These are phyloP conservation scores for Drosophila baimaii DNA, from an alignment of 1,140 invertebrate genomes.

Conservation along the genomic window DNA sequence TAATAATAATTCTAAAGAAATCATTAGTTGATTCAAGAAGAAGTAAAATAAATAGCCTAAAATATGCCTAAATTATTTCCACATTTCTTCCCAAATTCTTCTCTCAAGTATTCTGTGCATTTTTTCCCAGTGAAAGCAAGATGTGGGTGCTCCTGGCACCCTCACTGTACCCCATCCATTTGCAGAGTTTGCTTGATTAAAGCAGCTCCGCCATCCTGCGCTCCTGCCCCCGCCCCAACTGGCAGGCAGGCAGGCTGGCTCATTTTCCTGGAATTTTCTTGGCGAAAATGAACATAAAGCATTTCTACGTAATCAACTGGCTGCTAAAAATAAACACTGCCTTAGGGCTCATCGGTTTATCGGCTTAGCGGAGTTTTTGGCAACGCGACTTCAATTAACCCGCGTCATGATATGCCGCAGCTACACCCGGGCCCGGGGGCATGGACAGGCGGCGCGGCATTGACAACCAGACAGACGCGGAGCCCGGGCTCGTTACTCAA, in stretches of 20 bases:
- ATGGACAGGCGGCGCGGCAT: constrained; percentile 40
- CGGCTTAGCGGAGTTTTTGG: constrained; percentile 31
- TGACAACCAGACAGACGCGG: constrained; percentile 35
- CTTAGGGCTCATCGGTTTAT: constrained; percentile 32
- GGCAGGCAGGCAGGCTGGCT: not conserved
- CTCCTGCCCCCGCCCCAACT: not conserved
- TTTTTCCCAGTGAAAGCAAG: constrained; percentile 2
- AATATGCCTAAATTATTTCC: not conserved
- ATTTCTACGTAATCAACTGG: constrained; percentile 58
- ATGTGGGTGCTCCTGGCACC: constrained; percentile 36
- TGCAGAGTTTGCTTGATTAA: constrained; percentile 48
- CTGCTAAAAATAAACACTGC: constrained; percentile 58
- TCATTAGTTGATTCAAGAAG: not conserved
- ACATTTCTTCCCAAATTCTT: not conserved
- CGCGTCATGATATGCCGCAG: constrained; percentile 33
- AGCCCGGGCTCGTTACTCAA: constrained; percentile 32
- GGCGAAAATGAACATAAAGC: constrained; percentile 59
- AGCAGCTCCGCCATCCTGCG: constrained; percentile 8
- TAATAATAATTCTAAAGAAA: not conserved
- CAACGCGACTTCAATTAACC: constrained; percentile 57
- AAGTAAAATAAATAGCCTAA: not conserved
- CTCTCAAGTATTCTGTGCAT: not conserved
- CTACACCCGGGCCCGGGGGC: constrained; percentile 8
- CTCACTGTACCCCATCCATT: constrained; percentile 7
- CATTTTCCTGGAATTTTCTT: constrained; percentile 40